Evolutionary conservation across 2,113 vertebrate genomes (phyloP).

Genomic region (Mormyrus iriodes): DNA sequence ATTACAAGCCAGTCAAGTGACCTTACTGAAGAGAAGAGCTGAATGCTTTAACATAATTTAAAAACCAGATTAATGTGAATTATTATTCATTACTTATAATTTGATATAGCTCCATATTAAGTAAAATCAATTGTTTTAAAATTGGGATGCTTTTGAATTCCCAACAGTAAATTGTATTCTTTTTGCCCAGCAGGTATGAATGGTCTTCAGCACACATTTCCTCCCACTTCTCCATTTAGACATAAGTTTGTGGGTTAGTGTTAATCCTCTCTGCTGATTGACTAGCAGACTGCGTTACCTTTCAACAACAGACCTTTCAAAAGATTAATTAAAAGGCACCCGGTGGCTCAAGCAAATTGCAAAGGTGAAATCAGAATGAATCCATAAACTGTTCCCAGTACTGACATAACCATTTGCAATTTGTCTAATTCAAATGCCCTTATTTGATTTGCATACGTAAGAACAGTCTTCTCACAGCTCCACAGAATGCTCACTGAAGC

Average conservation of each 20-base stretch:
- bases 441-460: neutral
- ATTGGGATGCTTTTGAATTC: neutral
- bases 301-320: neutral
- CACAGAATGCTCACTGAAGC: neutral
- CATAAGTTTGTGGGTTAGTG: neutral
- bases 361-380: neutral
- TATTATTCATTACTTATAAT: neutral
- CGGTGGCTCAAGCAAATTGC: neutral
- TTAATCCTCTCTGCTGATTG: neutral
- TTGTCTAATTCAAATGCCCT: neutral
- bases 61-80: neutral
- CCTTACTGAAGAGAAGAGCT: neutral
- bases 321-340: neutral
- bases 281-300: neutral
- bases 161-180: neutral
- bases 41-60: neutral
- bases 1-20: neutral
- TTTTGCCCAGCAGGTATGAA: neutral
- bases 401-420: neutral
- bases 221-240: neutral
- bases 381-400: neutral
- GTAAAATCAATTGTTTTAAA: neutral
- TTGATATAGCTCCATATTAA: neutral
- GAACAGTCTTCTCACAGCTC: neutral
- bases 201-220: neutral